Percentiles rank a stretch among this genome's conserved stretches.
These are phyloP conservation scores for Heteractis magnifica DNA, from an alignment of 92 coral and sea anemone genomes.

Conservation along the genomic window DNA sequence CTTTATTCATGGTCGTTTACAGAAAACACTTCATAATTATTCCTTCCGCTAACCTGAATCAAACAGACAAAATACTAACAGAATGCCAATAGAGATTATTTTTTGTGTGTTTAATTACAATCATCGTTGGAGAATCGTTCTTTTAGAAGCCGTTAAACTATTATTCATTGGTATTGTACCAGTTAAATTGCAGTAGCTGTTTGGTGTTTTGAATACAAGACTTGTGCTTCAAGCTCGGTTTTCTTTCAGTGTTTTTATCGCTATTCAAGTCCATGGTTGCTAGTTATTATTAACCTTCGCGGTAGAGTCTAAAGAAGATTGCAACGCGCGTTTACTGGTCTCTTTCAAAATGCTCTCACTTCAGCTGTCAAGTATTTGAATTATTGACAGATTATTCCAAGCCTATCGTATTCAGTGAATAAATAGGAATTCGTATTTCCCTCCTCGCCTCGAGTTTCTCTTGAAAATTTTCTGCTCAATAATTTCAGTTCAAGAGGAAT, in stretches of 20 bases:
- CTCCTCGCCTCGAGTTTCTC: too few relatives aligned
- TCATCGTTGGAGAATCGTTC: background rate
- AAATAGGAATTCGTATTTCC: too few relatives aligned
- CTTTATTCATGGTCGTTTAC: background rate
- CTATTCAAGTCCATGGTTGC: background rate
- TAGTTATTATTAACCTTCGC: too few relatives aligned
- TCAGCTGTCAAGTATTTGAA: constrained; percentile 1
- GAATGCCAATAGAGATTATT: background rate
- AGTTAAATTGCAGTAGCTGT: background rate
- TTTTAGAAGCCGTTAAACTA: background rate
- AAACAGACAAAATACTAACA: background rate
- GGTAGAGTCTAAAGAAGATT: background rate
- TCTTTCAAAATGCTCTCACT: background rate
- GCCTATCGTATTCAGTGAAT: background rate
- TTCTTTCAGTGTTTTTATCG: background rate
- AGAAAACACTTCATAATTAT: background rate
- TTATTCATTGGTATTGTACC: background rate
- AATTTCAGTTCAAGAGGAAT: background rate
- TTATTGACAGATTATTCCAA: background rate
- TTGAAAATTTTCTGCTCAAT: too few relatives aligned
- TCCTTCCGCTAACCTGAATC: background rate
- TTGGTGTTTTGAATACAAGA: background rate
- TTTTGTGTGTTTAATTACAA: background rate
- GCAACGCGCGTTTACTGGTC: background rate
- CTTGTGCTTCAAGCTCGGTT: background rate